A percentile compares a stretch with the other conserved stretches of the same genome.
Conservation (phyloP, 2,888 invertebrate species). For the Patella pellucida region DNA sequence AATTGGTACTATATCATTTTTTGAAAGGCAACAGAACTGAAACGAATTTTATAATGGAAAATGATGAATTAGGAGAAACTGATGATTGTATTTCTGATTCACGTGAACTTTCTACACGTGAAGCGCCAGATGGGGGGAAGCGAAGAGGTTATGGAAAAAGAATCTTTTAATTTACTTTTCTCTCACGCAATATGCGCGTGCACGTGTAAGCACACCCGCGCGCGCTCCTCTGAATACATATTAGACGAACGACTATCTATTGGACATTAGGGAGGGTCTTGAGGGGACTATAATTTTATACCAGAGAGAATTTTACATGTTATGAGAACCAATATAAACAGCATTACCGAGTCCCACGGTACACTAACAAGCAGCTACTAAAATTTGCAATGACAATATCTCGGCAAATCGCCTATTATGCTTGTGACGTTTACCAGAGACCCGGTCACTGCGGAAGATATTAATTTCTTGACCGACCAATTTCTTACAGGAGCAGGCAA, state of each 20-base stretch:
- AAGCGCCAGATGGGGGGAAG: background rate
- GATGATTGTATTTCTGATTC: background rate
- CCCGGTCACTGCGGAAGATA: slow-evolving; percentile 23
- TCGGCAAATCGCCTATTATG: slow-evolving; percentile 31
- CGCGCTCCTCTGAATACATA: slow-evolving; percentile 34
- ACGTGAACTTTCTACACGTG: background rate
- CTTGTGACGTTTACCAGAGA: slow-evolving; percentile 28
- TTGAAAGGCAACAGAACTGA: too few relatives aligned
- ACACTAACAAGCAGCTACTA: slow-evolving; percentile 26
- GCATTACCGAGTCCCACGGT: slow-evolving; percentile 15
- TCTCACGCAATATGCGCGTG: slow-evolving; percentile 29
- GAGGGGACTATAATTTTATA: slow-evolving; percentile 17
- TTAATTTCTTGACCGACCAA: slow-evolving; percentile 25
- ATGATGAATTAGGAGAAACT: slow-evolving; percentile 5
- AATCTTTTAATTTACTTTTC: slow-evolving; percentile 20
- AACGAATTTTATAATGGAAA: background rate
- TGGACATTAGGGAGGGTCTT: slow-evolving; percentile 20
- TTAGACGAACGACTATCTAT: slow-evolving; percentile 21
- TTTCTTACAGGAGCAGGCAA: slow-evolving; percentile 19
- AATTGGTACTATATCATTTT: too few relatives aligned
- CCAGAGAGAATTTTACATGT: slow-evolving; percentile 15
- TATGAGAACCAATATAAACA: slow-evolving; percentile 19
- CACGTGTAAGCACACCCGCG: slow-evolving; percentile 31
- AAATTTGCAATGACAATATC: slow-evolving; percentile 29
- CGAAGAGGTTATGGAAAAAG: background rate